Conservation (phyloP, 2,888 invertebrate species). For the Falcaria lacertinaria region DNA sequence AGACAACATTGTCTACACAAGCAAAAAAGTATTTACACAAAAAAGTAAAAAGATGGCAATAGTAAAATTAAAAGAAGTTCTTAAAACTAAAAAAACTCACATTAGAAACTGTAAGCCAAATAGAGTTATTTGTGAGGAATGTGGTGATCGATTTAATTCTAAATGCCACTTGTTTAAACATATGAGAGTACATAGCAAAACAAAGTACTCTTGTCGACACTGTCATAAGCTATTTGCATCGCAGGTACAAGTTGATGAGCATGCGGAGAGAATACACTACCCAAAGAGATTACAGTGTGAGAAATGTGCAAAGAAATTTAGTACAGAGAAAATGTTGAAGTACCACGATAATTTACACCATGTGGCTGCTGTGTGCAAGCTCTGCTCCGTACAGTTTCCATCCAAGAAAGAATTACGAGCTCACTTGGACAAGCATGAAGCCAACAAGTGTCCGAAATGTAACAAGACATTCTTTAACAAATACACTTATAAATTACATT, state of each 20-base stretch:
- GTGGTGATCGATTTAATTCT: conserved; percentile 40
- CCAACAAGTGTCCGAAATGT: conserved; percentile 46
- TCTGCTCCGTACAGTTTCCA: conserved; percentile 50
- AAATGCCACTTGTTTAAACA: conserved; percentile 36
- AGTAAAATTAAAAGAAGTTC: conserved; percentile 40
- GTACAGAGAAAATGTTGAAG: conserved; percentile 46
- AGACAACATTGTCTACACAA: conserved; percentile 43
- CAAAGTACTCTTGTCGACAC: conserved; percentile 34
- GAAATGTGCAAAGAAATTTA: conserved; percentile 54
- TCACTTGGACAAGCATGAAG: conserved; percentile 53
- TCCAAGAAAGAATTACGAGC: conserved; percentile 43
- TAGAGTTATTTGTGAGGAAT: conserved; percentile 44
- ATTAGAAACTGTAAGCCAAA: no score
- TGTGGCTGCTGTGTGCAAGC: conserved; percentile 43
- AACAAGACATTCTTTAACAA: conserved; percentile 45
- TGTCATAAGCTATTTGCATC: conserved; percentile 50
- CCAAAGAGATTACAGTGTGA: conserved; percentile 49
- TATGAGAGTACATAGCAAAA: conserved; percentile 37
- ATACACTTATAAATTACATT: conserved; percentile 43
- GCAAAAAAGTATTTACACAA: conserved; percentile 25
- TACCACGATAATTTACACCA: conserved; percentile 48
- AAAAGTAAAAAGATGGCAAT: conserved; percentile 38
- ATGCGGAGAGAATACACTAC: conserved; percentile 50
- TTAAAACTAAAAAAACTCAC: conserved; percentile 35
- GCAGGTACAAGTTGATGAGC: conserved; percentile 34